Evolutionary conservation across 2,888 invertebrate species (phyloP), one percentile per base, ranked within the genome.

Genomic region (Tillus elongatus): DNA sequence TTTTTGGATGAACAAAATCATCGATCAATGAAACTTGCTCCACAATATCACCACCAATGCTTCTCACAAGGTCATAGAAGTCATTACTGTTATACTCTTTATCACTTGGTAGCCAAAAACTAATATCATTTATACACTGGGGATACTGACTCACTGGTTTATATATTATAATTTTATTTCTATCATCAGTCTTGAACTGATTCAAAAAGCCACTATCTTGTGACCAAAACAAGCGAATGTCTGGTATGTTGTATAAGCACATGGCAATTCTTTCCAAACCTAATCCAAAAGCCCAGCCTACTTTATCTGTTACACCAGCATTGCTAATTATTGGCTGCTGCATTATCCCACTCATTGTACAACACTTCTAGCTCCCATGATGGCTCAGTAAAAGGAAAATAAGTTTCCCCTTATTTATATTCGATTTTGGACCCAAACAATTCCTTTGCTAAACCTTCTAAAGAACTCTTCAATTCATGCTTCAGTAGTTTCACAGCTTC

Each of bases 311-410:
- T 0, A 85, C 83, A 2, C 95, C 95, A 30, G 79, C 72, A 48
- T 79, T 79, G 26, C 77, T 71, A 14, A 98, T 67, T 40, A 98
- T 87, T 56, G 86, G 78, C 56, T 99, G 92, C 38, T 88, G 75
- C 60, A 96, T 85, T 33, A 99, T 85, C 4, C 98, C 98, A 66
- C 93, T 75, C 76, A 52, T 82, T 80, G 52, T 80, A 77, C 50
- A 72, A 77, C 27, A 97, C 80, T 72, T 98, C 97, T 40, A 99
- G 64, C 63, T 99, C 98, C 89, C 91, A 99, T 0, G 96, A 97
- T 0, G 98, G 98, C 67, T 96, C 93, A 0, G 98, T 99, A 59
- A 99, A 99, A 0, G 98, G 98, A 56, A 99, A 99, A 60, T 86
- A 87, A 2, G 88, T 81, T 37, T 90, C 84, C 1, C 90, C 82